phyloP scores from a whole-genome alignment of 2,797 vertebrate species.

The Silurus aristotelis region DNA sequence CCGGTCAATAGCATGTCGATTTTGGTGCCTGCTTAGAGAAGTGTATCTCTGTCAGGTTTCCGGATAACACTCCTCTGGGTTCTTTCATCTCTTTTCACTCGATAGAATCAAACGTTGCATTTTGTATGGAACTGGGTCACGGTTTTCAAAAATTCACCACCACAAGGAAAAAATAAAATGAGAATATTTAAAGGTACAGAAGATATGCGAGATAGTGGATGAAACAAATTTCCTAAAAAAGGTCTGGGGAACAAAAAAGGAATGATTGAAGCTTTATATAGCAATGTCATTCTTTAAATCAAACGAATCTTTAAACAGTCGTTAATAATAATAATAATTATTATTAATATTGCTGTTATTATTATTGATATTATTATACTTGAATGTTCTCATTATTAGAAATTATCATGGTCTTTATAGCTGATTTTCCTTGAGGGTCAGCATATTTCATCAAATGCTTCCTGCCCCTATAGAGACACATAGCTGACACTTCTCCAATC shows the following conservation, averaged over 20 bases:
- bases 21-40: conserved; percentile 27
- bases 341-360: neutral
- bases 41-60: conserved; percentile 29
- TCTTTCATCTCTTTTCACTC: conserved; percentile 42
- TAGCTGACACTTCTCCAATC: conserved; percentile 16
- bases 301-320: conserved; percentile 23
- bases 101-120: conserved; percentile 25
- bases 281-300: conserved; percentile 9
- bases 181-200: conserved; percentile 30
- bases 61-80: conserved; percentile 22
- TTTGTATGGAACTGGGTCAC: conserved; percentile 39
- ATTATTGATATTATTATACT: too few species aligned
- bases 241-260: neutral
- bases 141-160: conserved; percentile 33
- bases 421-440: conserved; percentile 21
- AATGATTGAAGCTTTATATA: neutral
- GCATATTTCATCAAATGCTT: conserved; percentile 46
- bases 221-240: neutral
- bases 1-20: conserved; percentile 36
- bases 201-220: neutral
- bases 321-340: too few species aligned
- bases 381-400: conserved; percentile 16
- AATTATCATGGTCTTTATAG: conserved; percentile 37
- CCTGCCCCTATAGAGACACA: conserved; percentile 27
- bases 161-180: conserved; percentile 15